Base-by-base conservation (phyloP, 2,888 invertebrate genomes). In the Tachina lurida region DNA sequence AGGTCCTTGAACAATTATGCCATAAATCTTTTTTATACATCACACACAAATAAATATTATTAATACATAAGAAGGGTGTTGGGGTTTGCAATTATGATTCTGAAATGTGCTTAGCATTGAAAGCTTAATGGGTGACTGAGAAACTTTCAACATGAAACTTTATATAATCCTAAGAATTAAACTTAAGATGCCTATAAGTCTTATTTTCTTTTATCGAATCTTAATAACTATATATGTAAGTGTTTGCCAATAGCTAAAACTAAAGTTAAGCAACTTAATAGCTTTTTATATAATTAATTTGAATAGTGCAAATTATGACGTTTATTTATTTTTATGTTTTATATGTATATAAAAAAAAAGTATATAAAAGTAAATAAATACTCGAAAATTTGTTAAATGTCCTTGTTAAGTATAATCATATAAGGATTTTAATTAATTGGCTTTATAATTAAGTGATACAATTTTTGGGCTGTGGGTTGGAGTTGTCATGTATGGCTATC, bases 171-270 rank as follows among this genome's bases (percentile, higher is more conserved):
- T 43, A n/a, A 41, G 45, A 63, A 79, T 75, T 63, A 63, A 15
- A 39, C 58, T 60, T 62, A 56, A 41, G 39, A 13, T 63, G 19
- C 39, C 62, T 54, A 12, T 82, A 82, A 82, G 75, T 79, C 70
- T 65, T 41, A 68, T 80, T 45, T 85, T 52, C 56, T 74, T n/a
- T 63, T 52, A 75, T 75, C 63, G 45, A 78, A 78, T 67, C 45
- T 54, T 85, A 78, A 78, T 70, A 77, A 84, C 73, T 47, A 74
- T 74, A 78, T 75, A 74, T 74, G 75, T 75, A 78, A 78, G 77
- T 65, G 49, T 13, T 75, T 79, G 22, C 45, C 63, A n/a, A 63
- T 17, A 56, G 58, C 39, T 15, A 15, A 7, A 58, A 31, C 39
- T 60, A 31, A 47, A 17, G 54, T 39, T 47, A 17, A 60, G 39